phyloP scores from a whole-genome alignment of 2,888 invertebrate species.

The Leucania comma region DNA sequence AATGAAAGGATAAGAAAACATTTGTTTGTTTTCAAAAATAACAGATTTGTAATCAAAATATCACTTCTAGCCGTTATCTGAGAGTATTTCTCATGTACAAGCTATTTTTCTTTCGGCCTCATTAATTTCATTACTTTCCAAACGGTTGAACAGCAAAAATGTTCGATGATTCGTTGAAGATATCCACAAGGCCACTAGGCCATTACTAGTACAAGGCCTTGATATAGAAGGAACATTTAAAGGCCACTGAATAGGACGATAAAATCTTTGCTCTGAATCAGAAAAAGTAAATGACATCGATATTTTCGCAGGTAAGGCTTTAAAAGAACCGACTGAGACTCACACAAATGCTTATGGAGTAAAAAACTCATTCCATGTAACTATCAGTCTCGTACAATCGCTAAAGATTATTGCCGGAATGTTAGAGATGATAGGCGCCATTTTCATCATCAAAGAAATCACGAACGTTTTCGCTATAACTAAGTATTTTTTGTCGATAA shows the following conservation, averaged over 20 bases:
- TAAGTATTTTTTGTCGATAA: background rate
- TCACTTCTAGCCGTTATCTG: conserved; percentile 5
- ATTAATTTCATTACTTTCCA: conserved; percentile 58
- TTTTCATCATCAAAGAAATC: background rate
- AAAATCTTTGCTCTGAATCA: conserved; percentile 33
- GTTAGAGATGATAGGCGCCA: background rate
- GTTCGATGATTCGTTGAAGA: conserved; percentile 28
- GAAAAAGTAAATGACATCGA: conserved; percentile 26
- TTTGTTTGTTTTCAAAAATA: background rate
- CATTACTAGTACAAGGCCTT: conserved; percentile 9
- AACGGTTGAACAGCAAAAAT: conserved; percentile 31
- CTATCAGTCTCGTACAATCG: background rate
- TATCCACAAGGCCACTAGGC: conserved; percentile 21
- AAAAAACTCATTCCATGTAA: background rate
- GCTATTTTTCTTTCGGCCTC: conserved; percentile 42
- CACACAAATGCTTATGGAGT: background rate
- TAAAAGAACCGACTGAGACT: background rate
- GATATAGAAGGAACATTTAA: conserved; percentile 5
- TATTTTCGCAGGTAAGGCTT: conserved; percentile 20
- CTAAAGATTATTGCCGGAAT: background rate
- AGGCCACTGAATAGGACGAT: conserved; percentile 22
- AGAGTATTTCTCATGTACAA: conserved; percentile 23
- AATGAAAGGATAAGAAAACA: background rate
- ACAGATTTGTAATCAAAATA: conserved; percentile 1
- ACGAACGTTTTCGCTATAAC: background rate